Percentiles rank a stretch among this genome's conserved stretches.
Conservation (phyloP, 2,888 invertebrate genomes). For the Osmoderma eremita region DNA sequence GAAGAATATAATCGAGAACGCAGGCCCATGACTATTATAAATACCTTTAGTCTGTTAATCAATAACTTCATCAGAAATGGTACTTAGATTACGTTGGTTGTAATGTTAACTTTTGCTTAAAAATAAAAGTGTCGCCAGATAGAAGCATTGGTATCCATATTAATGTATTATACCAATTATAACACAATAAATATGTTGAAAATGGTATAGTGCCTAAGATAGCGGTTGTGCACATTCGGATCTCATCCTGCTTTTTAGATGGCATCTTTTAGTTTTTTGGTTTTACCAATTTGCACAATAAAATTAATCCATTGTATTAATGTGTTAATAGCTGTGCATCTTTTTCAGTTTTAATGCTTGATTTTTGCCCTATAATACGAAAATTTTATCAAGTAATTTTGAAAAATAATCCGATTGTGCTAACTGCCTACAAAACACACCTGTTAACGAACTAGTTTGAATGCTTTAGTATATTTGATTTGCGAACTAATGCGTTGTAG, state of each 20-base stretch:
- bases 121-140: constrained; percentile 31
- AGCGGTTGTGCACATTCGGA: constrained; percentile 37
- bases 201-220: constrained; percentile 58
- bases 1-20: constrained; percentile 38
- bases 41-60: constrained; percentile 41
- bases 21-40: constrained; percentile 39
- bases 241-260: constrained; percentile 32
- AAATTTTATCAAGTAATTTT: constrained; percentile 11
- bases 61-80: constrained; percentile 45
- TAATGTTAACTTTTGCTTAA: constrained; percentile 48
- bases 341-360: constrained; percentile 10
- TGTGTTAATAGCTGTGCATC: constrained; percentile 3
- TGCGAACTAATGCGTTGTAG: constrained; percentile 18
- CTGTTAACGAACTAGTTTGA: constrained; percentile 38
- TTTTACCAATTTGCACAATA: neutral
- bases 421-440: constrained; percentile 31
- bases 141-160: constrained; percentile 38
- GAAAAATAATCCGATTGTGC: constrained; percentile 31
- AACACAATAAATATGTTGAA: constrained; percentile 51
- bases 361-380: constrained; percentile 1
- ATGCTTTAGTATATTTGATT: constrained; percentile 18
- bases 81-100: constrained; percentile 51
- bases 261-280: constrained; percentile 3
- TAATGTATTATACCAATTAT: constrained; percentile 39
- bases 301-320: constrained; percentile 4